phyloP scores from a whole-genome alignment of 2,797 vertebrate species.

The Notolepis coatsorum region DNA sequence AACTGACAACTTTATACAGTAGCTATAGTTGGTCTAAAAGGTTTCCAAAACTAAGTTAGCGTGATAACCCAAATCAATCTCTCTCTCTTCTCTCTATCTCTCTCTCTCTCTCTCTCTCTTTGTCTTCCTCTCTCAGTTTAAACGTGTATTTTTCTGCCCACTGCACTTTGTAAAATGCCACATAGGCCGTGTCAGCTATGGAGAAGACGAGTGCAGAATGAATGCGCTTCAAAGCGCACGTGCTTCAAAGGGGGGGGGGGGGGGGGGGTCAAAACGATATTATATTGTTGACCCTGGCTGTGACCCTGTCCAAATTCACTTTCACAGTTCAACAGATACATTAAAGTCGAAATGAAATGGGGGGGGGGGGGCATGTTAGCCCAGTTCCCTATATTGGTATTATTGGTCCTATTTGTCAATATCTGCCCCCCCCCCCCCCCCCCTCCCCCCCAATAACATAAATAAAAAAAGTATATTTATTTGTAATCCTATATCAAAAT shows the following conservation, averaged over 20 bases:
- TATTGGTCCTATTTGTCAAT: no score
- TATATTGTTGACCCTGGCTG: constrained; percentile 72
- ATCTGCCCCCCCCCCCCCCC: no score
- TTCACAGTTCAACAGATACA: constrained; percentile 69
- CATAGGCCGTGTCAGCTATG: constrained; percentile 60
- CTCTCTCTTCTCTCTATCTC: constrained; percentile 53
- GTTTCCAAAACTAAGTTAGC: constrained; percentile 2
- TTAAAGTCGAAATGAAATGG: no score
- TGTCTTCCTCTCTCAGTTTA: constrained; percentile 59
- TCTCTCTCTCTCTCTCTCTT: constrained; percentile 47
- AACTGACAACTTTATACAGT: constrained; percentile 31
- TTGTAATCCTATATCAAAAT: no score
- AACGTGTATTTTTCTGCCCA: constrained; percentile 70
- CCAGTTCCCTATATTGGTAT: no score
- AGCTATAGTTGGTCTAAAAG: constrained; percentile 1
- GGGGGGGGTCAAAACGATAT: constrained; percentile 73
- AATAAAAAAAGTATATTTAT: no score
- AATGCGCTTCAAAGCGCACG: constrained; percentile 68
- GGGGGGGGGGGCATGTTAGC: no score
- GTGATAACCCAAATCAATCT: constrained; percentile 31
- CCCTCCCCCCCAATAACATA: no score
- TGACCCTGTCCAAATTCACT: constrained; percentile 71
- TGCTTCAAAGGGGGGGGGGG: no score
- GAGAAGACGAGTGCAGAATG: constrained; percentile 61
- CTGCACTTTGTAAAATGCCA: constrained; percentile 80